Evolutionary conservation across 2,888 invertebrate genomes (phyloP).

Genomic region (Petrophora chlorosata): DNA sequence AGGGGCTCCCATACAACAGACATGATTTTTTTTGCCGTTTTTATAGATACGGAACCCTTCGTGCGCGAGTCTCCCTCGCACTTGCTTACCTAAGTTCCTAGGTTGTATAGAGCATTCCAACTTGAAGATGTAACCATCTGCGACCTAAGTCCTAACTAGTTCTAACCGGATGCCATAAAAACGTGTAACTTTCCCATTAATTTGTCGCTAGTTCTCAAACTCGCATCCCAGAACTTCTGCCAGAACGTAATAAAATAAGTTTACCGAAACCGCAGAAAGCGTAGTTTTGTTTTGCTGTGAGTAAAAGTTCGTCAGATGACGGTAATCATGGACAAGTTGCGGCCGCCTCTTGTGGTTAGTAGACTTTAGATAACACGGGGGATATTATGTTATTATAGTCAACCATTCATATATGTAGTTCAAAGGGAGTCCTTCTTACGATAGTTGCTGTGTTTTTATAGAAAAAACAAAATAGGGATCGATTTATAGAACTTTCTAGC

Average conservation of each 20-base stretch:
- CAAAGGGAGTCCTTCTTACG: too few relatives aligned
- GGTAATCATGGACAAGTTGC: conserved; percentile 12
- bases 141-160: conserved; percentile 1
- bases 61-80: too few relatives aligned
- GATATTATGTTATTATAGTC: neutral
- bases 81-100: too few relatives aligned
- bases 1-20: too few relatives aligned
- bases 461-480: too few relatives aligned
- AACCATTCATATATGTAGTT: too few relatives aligned
- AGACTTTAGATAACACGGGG: neutral
- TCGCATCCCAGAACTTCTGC: conserved; percentile 13
- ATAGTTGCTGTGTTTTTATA: neutral
- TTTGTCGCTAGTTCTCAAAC: conserved; percentile 22
- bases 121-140: neutral
- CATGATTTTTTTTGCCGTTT: too few relatives aligned
- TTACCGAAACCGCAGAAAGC: conserved; percentile 16
- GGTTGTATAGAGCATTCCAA: too few relatives aligned
- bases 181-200: conserved; percentile 23
- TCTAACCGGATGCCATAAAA: conserved; percentile 19
- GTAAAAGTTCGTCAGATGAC: conserved; percentile 13
- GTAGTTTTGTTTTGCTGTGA: conserved; percentile 18
- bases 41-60: too few relatives aligned
- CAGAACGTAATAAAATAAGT: conserved; percentile 25
- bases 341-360: neutral
- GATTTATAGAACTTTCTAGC: too few relatives aligned